Base-by-base conservation (phyloP, 2,797 vertebrate species). In the Bradypodion ventrale region DNA sequence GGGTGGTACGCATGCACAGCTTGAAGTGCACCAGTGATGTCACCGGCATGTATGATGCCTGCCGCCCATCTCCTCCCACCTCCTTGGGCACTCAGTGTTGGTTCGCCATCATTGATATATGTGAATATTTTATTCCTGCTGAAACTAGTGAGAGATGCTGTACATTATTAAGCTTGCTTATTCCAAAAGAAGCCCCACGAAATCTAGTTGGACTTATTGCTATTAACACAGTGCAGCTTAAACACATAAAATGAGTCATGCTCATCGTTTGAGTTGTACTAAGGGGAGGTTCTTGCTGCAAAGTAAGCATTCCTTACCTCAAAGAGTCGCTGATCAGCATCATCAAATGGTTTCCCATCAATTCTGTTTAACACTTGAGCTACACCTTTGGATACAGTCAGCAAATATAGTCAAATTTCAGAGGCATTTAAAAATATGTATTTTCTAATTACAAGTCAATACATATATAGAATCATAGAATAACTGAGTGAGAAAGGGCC, bases 281-380 rank as follows among this genome's bases (percentile, higher is more conserved):
- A 87, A n/a, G 1, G 56, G 56, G 23, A 35, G 40, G 75, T 60
- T 40, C 83, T 21, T 86, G 66, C 49, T 93, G 74, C 59, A 69
- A 88, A 87, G 70, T 0, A 49, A 46, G 87, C n/a, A 46, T 1
- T 73, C 90, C 94, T 96, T 96, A 99, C 99, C 97, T 99, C 99
- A 93, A 99, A 99, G 62, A 99, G 96, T 90, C 98, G 96, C 93
- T 99, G 98, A 95, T 99, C 98, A 46, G 98, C 98, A 73, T 99
- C 98, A 21, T 98, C 97, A 85, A 99, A 99, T 8, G 98, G 97
- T 93, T 99, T 98, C 78, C 98, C 98, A 90, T 99, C 99, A 1
- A 99, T 96, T 82, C 98, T 97, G 91, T 99, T 99, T 93, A 99
- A 95, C 87, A 99, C 98, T 93, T 99, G 99, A 92, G 99, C 98